These are phyloP conservation scores for Disparrhopalites patrizii DNA, from an alignment of 2,888 invertebrate species.

Conservation along the genomic window DNA sequence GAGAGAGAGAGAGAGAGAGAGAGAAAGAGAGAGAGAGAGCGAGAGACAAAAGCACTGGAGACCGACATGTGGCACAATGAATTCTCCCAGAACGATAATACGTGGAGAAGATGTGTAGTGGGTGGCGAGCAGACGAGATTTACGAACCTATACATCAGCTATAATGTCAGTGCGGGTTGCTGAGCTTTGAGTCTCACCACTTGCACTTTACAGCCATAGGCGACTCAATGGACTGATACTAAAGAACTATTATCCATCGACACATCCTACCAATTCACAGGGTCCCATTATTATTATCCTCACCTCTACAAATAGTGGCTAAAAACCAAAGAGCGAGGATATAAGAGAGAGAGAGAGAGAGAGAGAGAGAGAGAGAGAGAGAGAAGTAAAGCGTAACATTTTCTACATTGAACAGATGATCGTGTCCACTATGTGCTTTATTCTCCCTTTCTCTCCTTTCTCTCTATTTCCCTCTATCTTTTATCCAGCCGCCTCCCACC, in stretches of 20 bases:
- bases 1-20: constrained; percentile 1
- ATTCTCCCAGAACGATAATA: constrained; percentile 36
- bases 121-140: constrained; percentile 48
- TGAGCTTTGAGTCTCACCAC: constrained; percentile 46
- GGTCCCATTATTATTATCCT: constrained; percentile 48
- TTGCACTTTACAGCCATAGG: constrained; percentile 40
- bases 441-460: too few relatives aligned
- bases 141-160: constrained; percentile 49
- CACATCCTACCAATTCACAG: constrained; percentile 48
- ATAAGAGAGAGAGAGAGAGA: too few relatives aligned
- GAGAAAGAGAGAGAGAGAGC: not conserved
- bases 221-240: constrained; percentile 48
- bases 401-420: too few relatives aligned
- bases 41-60: constrained; percentile 13
- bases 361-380: constrained; percentile 17
- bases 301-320: constrained; percentile 38
- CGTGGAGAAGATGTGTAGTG: constrained; percentile 44
- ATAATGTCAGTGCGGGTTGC: constrained; percentile 49
- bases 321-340: constrained; percentile 16
- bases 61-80: constrained; percentile 24
- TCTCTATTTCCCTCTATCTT: too few relatives aligned
- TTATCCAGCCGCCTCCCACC: too few relatives aligned
- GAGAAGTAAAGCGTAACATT: constrained; percentile 9
- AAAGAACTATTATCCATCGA: constrained; percentile 48
- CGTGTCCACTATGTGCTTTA: too few relatives aligned